phyloP scores from a whole-genome alignment of 2,113 vertebrate genomes.

The Zosterops borbonicus region DNA sequence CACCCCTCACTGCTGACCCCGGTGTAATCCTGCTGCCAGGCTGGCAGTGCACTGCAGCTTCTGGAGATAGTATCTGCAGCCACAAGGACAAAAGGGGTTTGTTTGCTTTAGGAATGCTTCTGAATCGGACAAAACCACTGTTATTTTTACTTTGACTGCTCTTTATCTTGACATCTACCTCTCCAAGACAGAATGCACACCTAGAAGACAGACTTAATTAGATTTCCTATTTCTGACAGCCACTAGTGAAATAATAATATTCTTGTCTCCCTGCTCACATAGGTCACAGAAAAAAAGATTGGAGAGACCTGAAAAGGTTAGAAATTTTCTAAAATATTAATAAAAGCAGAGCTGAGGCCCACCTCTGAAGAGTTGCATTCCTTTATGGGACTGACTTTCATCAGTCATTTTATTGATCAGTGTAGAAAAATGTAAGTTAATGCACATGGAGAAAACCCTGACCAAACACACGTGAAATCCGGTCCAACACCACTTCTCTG shows the following conservation, averaged over 20 bases:
- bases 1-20: fast-evolving
- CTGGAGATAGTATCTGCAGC: not conserved
- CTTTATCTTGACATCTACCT: not conserved
- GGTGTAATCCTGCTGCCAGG: not conserved
- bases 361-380: not conserved
- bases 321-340: not conserved
- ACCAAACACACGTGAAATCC: not conserved
- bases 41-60: not conserved
- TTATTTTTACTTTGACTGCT: not conserved
- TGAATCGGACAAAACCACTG: not conserved
- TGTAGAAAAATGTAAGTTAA: not conserved
- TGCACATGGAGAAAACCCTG: not conserved
- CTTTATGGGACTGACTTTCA: not conserved
- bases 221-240: not conserved
- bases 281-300: not conserved
- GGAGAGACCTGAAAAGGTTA: not conserved
- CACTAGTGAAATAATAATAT: not conserved
- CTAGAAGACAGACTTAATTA: not conserved
- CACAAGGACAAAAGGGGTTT: not conserved
- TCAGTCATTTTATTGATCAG: not conserved
- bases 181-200: not conserved
- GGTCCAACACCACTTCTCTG: not conserved
- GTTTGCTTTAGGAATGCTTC: not conserved
- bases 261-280: not conserved
- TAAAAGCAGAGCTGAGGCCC: not conserved